phyloP scores from a whole-genome alignment of 2,797 vertebrate species.

The Tenualosa ilisha region DNA sequence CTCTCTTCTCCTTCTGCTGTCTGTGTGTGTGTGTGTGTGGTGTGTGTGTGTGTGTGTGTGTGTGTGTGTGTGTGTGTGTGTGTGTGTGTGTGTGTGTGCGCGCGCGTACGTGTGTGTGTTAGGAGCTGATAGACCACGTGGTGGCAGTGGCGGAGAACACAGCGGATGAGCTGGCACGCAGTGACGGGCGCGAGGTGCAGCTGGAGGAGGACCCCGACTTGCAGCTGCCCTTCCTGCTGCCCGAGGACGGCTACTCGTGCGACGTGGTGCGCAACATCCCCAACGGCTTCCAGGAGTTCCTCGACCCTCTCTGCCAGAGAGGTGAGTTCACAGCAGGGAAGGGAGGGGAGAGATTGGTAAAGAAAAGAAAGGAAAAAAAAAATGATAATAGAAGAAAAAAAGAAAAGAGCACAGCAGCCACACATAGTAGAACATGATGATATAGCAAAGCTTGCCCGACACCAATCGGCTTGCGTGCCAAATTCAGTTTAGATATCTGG shows the following conservation, averaged over 20 bases:
- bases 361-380: neutral
- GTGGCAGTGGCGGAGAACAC: constrained; percentile 96
- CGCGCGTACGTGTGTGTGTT: neutral
- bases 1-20: neutral
- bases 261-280: constrained; percentile 96
- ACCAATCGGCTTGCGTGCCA: too few species aligned
- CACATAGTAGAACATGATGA: too few species aligned
- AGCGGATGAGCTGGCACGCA: constrained; percentile 92
- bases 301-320: constrained; percentile 95
- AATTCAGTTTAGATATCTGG: too few species aligned
- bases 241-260: constrained; percentile 97
- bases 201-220: constrained; percentile 96
- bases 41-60: neutral
- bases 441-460: too few species aligned
- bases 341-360: neutral
- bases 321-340: constrained; percentile 66
- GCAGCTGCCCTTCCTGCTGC: constrained; percentile 94
- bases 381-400: neutral
- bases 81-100: neutral
- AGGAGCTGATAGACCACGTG: constrained; percentile 95
- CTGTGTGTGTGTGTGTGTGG: neutral
- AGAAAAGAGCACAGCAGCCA: neutral
- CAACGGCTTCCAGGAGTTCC: constrained; percentile 94
- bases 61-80: neutral
- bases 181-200: constrained; percentile 92